Conservation (phyloP, 1,140 invertebrate genomes). For the Brachionus rotundiformis region DNA sequence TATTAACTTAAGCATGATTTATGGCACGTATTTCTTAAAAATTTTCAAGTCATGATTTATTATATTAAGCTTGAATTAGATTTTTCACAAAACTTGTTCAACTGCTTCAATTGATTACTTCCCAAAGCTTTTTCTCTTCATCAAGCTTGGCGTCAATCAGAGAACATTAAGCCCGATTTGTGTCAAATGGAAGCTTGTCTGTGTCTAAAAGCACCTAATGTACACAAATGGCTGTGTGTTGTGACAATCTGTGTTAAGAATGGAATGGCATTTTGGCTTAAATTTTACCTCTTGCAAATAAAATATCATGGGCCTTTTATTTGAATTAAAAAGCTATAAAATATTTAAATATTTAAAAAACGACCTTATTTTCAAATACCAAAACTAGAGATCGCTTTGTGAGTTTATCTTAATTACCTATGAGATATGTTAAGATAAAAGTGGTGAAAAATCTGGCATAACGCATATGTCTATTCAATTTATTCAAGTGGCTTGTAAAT, state of each 20-base stretch:
- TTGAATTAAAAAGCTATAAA: background rate
- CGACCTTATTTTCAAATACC: conserved; percentile 8
- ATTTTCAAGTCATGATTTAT: background rate
- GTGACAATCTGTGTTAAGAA: background rate
- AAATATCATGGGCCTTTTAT: background rate
- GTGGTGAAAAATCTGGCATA: background rate
- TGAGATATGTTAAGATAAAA: background rate
- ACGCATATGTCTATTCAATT: background rate
- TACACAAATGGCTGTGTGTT: too few species aligned
- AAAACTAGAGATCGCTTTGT: background rate
- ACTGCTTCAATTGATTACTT: background rate
- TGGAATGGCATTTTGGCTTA: background rate
- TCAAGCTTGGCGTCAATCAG: background rate
- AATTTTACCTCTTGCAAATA: conserved; percentile 6
- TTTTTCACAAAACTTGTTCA: background rate
- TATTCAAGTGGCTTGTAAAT: background rate
- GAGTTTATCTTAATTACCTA: background rate
- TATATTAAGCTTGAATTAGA: background rate
- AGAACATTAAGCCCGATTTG: background rate
- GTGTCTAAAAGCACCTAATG: too few species aligned
- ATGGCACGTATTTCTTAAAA: conserved; percentile 13
- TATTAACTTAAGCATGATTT: background rate
- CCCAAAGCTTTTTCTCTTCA: background rate
- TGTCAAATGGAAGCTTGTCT: background rate
- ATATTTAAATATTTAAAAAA: conserved; percentile 15